These are phyloP conservation scores for Schrankia costaestrigalis DNA, from an alignment of 2,888 invertebrate genomes.

Conservation along the genomic window DNA sequence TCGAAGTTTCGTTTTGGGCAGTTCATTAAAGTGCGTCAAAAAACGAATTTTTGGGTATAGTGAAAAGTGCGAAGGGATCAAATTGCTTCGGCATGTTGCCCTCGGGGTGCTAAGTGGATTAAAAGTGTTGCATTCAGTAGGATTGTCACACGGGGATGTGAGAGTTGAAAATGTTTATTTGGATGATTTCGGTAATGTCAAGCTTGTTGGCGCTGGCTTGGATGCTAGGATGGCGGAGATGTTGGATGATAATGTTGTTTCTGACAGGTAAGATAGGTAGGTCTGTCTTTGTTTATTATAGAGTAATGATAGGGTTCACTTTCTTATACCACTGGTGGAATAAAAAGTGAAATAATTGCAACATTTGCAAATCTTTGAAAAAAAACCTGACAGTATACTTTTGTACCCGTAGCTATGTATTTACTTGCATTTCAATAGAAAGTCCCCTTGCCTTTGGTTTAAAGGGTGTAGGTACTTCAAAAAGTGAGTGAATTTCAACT, in stretches of 20 bases:
- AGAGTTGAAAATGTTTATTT: constrained; percentile 87
- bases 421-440: no score
- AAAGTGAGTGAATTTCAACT: no score
- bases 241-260: constrained; percentile 55
- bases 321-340: no score
- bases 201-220: constrained; percentile 85
- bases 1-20: constrained; percentile 83
- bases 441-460: no score
- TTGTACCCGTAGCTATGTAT: no score
- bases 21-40: constrained; percentile 52
- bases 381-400: no score
- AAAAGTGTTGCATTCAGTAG: constrained; percentile 89
- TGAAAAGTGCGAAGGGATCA: constrained; percentile 55
- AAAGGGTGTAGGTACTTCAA: no score
- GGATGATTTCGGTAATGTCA: constrained; percentile 81
- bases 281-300: constrained; percentile 3
- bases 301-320: no score
- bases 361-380: no score
- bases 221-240: constrained; percentile 84
- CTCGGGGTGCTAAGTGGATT: constrained; percentile 87
- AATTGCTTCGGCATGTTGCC: constrained; percentile 83
- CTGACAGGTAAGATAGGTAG: constrained; percentile 58
- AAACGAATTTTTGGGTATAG: constrained; percentile 42
- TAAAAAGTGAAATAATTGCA: no score
- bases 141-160: constrained; percentile 91